Conservation (phyloP, 1,140 invertebrate species). For the Aphelenchoides besseyi region DNA sequence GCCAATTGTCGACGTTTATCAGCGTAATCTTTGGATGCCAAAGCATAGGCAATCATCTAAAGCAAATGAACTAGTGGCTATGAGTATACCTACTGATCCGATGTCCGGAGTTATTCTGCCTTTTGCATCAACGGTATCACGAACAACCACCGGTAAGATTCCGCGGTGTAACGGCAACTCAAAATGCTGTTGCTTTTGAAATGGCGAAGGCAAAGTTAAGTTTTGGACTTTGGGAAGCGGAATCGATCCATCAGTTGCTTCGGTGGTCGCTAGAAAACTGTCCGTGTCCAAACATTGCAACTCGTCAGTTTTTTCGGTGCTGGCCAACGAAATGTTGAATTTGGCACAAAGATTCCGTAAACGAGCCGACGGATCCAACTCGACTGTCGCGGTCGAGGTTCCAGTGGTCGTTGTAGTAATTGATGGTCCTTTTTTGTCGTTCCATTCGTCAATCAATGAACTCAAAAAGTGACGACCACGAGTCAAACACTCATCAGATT, state of each 20-base stretch:
- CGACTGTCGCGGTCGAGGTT: background rate
- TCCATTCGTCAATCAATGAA: constrained; percentile 47
- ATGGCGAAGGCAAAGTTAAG: constrained; percentile 2
- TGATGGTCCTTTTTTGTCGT: constrained; percentile 19
- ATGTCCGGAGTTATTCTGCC: constrained; percentile 69
- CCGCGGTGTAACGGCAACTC: constrained; percentile 31
- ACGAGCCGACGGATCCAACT: constrained; percentile 3
- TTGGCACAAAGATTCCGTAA: constrained; percentile 17
- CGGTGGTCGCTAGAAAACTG: background rate
- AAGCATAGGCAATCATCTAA: constrained; percentile 76
- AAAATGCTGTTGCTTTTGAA: constrained; percentile 33
- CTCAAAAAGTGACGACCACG: constrained; percentile 46
- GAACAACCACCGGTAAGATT: constrained; percentile 23
- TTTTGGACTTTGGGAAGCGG: background rate
- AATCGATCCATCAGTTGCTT: background rate
- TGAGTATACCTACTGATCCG: constrained; percentile 68
- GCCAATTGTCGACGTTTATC: constrained; percentile 8
- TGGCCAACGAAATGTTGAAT: background rate
- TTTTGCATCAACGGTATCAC: constrained; percentile 44
- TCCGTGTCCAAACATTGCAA: constrained; percentile 3
- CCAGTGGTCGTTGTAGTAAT: background rate
- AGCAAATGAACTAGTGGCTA: background rate
- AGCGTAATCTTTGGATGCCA: constrained; percentile 64
- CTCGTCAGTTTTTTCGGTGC: constrained; percentile 1
- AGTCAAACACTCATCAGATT: constrained; percentile 35